These are phyloP conservation scores for Porites divaricata DNA, from an alignment of 92 coral and sea anemone genomes.

Conservation along the genomic window DNA sequence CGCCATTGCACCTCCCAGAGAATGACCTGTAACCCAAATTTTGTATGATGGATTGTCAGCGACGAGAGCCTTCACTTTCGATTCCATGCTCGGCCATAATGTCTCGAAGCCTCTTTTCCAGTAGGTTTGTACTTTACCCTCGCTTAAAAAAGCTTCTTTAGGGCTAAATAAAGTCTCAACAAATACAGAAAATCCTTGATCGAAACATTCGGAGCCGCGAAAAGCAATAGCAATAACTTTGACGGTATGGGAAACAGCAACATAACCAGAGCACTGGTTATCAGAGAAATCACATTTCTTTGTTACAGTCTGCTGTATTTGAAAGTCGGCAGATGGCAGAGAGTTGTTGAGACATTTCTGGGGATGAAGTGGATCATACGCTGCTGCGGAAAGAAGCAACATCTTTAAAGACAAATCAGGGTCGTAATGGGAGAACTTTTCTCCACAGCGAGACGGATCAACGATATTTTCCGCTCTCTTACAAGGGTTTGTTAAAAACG, in stretches of 20 bases:
- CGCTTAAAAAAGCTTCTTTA: constrained; percentile 28
- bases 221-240: constrained; percentile 61
- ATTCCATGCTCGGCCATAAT: constrained; percentile 26
- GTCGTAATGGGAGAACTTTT: constrained; percentile 32
- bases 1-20: constrained; percentile 55
- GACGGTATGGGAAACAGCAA: constrained; percentile 60
- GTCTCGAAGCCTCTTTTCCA: constrained; percentile 44
- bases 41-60: constrained; percentile 17
- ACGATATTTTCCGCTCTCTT: constrained; percentile 57
- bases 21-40: constrained; percentile 52
- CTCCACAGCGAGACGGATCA: constrained; percentile 24
- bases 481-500: constrained; percentile 54
- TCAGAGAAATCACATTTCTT: constrained; percentile 47
- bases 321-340: constrained; percentile 42
- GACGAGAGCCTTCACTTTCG: constrained; percentile 27
- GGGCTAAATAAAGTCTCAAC: constrained; percentile 40
- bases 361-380: constrained; percentile 58
- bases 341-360: constrained; percentile 59
- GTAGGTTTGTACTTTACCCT: constrained; percentile 68
- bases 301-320: constrained; percentile 38
- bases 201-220: constrained; percentile 52
- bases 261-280: constrained; percentile 61
- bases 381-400: constrained; percentile 62
- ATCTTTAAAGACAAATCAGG: constrained; percentile 61
- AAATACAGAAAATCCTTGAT: constrained; percentile 29